Base-by-base conservation (phyloP, 1,140 invertebrate genomes). In the Bombus difficillimus region DNA sequence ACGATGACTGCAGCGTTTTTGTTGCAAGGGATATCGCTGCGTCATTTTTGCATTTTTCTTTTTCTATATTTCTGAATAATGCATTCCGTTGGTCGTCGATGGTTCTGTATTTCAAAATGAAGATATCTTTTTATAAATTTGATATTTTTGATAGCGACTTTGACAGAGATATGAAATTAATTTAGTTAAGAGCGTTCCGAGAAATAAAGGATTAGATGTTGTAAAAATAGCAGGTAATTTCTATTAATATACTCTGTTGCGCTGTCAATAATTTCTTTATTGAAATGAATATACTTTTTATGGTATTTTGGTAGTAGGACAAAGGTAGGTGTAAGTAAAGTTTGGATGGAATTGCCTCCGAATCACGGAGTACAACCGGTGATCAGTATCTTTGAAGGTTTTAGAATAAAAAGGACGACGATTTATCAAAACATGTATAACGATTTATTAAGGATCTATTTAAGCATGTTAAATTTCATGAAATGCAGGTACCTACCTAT, bases 341-440 rank as follows among this genome's bases (percentile, higher is more conserved):
- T 22, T 53, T 18, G 5, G 6, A 53, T 22, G 47, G 18, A 53
- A 22, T 53, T 53, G 18, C 6, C 18, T 8, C 18, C 47, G 18
- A 53, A 53, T 22, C 18, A 53, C 47, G 47, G 18, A 53, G 47
- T 53, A 8, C 47, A 22, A 53, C 0, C 18, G 47, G 47, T 53
- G 47, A 8, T 53, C 18, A 2, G 47, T 53, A 53, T 53, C 1
- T 22, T 53, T 22, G 5, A 53, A 53, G 47, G 47, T 53, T 1
- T 53, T 53, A 53, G 47, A 77, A 64, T 2, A 62, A 86, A 62
- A 83, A 34, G 15, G 15, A 82, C 86, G 81, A 32, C 47, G 47
- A 9, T 82, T 93, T 94, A 94, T 94, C 93, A 94, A 94, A 94
- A 94, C 93, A 94, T 94, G 93, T 94, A 94, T 94, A 94, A 94